A percentile compares a stretch with the other conserved stretches of the same genome.
Conservation (phyloP, 1,140 invertebrate species). For the Kradibia gibbosae region DNA sequence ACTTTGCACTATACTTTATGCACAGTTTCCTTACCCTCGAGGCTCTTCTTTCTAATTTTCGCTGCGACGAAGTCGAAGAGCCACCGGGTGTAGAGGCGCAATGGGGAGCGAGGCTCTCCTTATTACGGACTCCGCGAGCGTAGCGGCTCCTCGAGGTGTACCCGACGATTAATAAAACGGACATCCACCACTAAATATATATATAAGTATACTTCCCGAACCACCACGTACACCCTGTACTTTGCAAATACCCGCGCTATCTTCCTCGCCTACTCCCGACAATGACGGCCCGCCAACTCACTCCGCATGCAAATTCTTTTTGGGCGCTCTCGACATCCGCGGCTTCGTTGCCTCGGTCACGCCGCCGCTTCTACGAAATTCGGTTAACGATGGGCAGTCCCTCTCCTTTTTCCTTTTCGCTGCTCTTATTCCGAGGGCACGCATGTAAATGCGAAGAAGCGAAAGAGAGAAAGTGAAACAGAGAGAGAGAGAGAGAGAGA, state of each 20-base stretch:
- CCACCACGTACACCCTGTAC: conserved; percentile 6
- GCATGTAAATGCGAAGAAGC: background rate
- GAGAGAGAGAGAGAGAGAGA: too few species aligned
- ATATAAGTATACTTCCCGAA: background rate
- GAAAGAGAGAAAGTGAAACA: too few species aligned
- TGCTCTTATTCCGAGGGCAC: background rate
- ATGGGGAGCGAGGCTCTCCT: conserved; percentile 6
- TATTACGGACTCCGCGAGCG: conserved; percentile 46
- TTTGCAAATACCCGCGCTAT: conserved; percentile 1
- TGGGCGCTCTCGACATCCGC: background rate
- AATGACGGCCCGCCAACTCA: conserved; percentile 18
- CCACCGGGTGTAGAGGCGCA: background rate
- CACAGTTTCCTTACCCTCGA: conserved; percentile 34
- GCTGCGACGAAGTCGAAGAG: background rate
- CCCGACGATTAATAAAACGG: conserved; percentile 36
- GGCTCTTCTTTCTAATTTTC: conserved; percentile 31
- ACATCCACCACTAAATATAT: background rate
- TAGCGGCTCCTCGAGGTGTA: conserved; percentile 10
- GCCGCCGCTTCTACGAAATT: conserved; percentile 39
- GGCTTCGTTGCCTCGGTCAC: conserved; percentile 9
- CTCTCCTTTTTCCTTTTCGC: background rate
- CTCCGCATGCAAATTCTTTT: conserved; percentile 48
- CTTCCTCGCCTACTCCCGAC: background rate
- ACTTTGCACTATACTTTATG: conserved; percentile 17
- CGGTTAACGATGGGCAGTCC: conserved; percentile 28